Evolutionary conservation across 2,888 invertebrate species (phyloP), one percentile per base, ranked within the genome.

Genomic region (Megaustenia siamemsis): DNA sequence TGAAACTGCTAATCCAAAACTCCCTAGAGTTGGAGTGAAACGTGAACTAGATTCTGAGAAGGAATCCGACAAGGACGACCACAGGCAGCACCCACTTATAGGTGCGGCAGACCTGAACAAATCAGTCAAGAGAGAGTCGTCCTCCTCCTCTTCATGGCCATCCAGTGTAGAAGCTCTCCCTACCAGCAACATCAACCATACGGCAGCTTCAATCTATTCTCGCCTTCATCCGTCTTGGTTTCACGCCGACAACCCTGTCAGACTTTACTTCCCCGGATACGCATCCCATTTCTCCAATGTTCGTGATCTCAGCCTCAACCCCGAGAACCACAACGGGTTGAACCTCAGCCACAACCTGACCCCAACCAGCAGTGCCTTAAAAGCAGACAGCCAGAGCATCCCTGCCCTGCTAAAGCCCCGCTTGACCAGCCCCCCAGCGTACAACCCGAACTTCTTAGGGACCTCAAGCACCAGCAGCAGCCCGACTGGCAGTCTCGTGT

Each of bases 351-450:
- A 49, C 32, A 75, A 88, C 45, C 89, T 89, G 79, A 83, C 89
- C 71, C 85, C 90, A 63, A 81, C 86, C 76, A 90, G 90, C 81
- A 90, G 90, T 89, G 90, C 90, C 88, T 89, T 90, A 89, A 90
- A 90, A 86, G 82, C 88, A 35, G 80, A 82, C 82, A 82, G 81
- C 60, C 86, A 87, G 32, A 69, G 84, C 32, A 77, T 79, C 85
- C 49, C 87, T 78, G 35, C 84, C 71, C 73, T 86, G 84, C 63
- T 75, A 82, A 73, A 85, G 68, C 56, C 82, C 45, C 35, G 81
- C 71, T 63, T 83, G 83, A 71, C 86, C 88, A 78, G 85, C 86
- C 78, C 83, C 18, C 77, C 83, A 8, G n/a, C 38, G 56, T 83
- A 66, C 56, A 10, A 63, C 83, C 86, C 71, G 78, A 89, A 68